Evolutionary conservation across 2,888 invertebrate genomes (phyloP), one percentile per base, ranked within the genome.

Genomic region (Salpingus planirostris): DNA sequence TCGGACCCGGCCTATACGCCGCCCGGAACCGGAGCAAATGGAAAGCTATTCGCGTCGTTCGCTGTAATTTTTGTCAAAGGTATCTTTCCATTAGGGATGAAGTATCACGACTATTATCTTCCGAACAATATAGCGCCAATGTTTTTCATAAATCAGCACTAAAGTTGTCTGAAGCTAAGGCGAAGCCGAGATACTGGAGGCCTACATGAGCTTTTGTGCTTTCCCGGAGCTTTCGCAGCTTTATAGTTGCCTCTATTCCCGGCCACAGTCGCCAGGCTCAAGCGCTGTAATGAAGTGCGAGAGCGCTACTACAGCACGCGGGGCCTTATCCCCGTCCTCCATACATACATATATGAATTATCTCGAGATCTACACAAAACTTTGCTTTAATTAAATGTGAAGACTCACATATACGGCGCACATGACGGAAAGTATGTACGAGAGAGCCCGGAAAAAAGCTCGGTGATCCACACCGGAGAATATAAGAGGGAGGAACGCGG

Each of bases 71-170:
- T 29, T 34, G 29, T 29, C 24, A 34, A 34, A 31, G 27, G 33
- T 38, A 40, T 37, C 29, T 42, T 38, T 36, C 38, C 33, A 33
- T 38, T 36, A 43, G 36, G 27, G 21, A 35, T 36, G 35, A 40
- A 32, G 33, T 30, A 40, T 41, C 44, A 29, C 38, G 26, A 33
- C 42, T 36, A 46, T 48, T 42, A 44, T 46, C 38, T 43, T 31
- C 28, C 27, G 44, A 43, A 44, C 46, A 44, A 44, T 46, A 48
- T 34, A 43, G 33, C 38, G 36, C 34, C 45, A 40, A 44, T 49
- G 47, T 49, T 56, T 56, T 54, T 55, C 54, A 57, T 57, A 57
- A 57, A 57, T 57, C 56, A 54, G 51, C 49, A 46, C 46, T 46
- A 54, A 55, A 51, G 47, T 49, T 53, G 50, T 49, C 52, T 52